Conservation (phyloP, 1,140 invertebrate genomes). For the Drosophila fuyamai region DNA sequence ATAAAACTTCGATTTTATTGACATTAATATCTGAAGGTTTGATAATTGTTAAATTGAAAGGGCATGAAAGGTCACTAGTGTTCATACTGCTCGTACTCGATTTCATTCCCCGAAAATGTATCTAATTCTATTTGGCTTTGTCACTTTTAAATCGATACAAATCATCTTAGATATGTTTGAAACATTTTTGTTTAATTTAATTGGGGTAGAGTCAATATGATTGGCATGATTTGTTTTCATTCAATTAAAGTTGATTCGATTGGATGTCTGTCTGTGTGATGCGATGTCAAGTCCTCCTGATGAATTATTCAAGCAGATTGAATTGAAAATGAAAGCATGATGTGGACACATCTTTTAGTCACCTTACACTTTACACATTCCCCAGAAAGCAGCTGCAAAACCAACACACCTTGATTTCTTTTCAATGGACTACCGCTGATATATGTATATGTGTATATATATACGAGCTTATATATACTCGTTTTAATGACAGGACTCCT, state of each 20-base stretch:
- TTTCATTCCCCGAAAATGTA: background rate
- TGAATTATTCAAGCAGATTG: conserved; percentile 38
- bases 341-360: conserved; percentile 40
- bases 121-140: background rate
- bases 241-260: conserved; percentile 43
- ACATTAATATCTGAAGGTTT: no score
- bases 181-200: conserved; percentile 33
- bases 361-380: conserved; percentile 5
- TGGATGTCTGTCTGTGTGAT: conserved; percentile 3
- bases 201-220: conserved; percentile 40
- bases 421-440: conserved; percentile 25
- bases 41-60: no score
- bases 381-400: conserved; percentile 1
- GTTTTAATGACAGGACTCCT: conserved; percentile 61
- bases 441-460: conserved; percentile 15
- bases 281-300: conserved; percentile 24
- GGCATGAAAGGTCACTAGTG: background rate
- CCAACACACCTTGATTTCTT: conserved; percentile 25
- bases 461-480: conserved; percentile 31
- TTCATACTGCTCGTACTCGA: background rate
- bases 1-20: no score
- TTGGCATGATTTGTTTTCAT: conserved; percentile 45
- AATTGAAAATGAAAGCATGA: conserved; percentile 26
- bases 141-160: conserved; percentile 5
- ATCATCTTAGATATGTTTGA: conserved; percentile 13